Evolutionary conservation across 2,113 vertebrate species (phyloP), one percentile per base, ranked within the genome.

Genomic region (Bombycilla garrulus): DNA sequence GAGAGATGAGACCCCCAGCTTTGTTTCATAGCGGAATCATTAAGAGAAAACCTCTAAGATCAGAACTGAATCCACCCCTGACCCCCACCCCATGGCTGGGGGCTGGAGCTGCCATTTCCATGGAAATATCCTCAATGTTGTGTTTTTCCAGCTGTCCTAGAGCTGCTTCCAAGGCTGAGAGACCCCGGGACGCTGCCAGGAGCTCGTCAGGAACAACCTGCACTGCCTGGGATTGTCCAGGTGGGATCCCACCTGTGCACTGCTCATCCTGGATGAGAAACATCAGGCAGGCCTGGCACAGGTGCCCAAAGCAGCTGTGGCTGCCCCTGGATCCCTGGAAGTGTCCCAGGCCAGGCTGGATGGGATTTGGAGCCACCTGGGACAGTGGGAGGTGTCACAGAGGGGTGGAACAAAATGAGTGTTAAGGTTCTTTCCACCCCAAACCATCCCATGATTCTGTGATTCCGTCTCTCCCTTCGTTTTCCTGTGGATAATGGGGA

Each of bases 361-460:
- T 0, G 1, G 4, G 15, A 4, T 18, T 81, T 66, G 44, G 60
- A 81, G 36, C 15, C 45, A 0, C 51, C 15, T 66, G 38, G 33
- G 10, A 6, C 2, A 3, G 26, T 44, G 25, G 51, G 7, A 73
- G 0, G 0, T 23, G 44, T 65, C 44, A 3, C 0, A 12, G 24
- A 56, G 15, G 8, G 15, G 1, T 38, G 26, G 20, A 11, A 71
- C 6, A n/a, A 0, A 1, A 11, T 42, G 42, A 19, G 16, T 38
- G 36, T 60, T 24, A 31, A 53, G 13, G 16, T 40, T 16, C 28
- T 23, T 53, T 53, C 28, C 69, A 17, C 12, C 23, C 11, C 69
- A 67, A 89, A 67, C 14, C n/a, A 15, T 60, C 60, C 61, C 4
- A 1, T 5, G 45, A 6, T 12, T 67, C n/a, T 15, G 1, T 9